Evolutionary conservation across 1,140 invertebrate genomes (phyloP).

Genomic region (Penaeus chinensis): DNA sequence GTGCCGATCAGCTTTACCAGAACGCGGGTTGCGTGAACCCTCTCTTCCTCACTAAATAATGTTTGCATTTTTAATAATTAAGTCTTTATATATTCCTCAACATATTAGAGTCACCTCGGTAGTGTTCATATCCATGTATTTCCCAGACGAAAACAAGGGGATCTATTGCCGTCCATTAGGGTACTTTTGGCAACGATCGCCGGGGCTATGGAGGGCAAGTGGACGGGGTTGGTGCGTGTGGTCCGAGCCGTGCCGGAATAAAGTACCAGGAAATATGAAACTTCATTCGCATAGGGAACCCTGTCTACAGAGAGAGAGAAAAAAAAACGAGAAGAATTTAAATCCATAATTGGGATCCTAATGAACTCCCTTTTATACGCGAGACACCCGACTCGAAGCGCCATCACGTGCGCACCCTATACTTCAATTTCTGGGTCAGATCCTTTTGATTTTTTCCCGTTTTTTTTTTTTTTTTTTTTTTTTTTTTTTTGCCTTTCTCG

Average conservation of each 20-base stretch:
- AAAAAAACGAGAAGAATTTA: not conserved
- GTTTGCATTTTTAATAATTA: too few relatives aligned
- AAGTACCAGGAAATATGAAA: conserved; percentile 39
- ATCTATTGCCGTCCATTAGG: not conserved
- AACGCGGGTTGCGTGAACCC: conserved; percentile 4
- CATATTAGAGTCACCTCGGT: not conserved
- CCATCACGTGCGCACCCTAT: not conserved
- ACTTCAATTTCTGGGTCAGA: not conserved
- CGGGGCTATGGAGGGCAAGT: conserved; percentile 39
- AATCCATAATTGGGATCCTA: conserved; percentile 1
- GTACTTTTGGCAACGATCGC: conserved; percentile 28
- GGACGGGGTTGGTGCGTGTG: conserved; percentile 33
- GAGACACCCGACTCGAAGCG: not conserved
- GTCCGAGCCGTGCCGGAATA: conserved; percentile 11
- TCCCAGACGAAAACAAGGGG: not conserved
- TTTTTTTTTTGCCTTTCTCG: not conserved
- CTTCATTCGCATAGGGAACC: not conserved
- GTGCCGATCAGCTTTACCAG: not conserved
- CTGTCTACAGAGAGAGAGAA: too few relatives aligned
- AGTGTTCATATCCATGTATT: not conserved
- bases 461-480: too few relatives aligned
- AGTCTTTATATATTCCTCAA: too few relatives aligned
- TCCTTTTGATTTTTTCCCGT: too few relatives aligned
- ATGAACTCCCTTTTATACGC: not conserved
- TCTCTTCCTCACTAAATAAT: not conserved